Evolutionary conservation across 2,797 vertebrate genomes (phyloP), one percentile per base, ranked within the genome.

Genomic region (Cheirogaleus major): DNA sequence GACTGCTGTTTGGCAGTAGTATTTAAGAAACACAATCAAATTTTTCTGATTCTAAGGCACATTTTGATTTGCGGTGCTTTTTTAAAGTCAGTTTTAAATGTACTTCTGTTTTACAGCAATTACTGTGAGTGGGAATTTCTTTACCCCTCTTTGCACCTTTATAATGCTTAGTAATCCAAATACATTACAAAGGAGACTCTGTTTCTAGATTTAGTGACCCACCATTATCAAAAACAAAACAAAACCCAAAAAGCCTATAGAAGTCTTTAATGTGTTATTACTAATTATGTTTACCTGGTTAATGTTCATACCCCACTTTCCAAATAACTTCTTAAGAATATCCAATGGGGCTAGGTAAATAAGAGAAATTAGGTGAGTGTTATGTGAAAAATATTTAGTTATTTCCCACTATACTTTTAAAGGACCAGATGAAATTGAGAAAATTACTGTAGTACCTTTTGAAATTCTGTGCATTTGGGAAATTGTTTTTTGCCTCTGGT

Each of bases 251-350:
- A 96, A 70, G 12, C 6, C 35, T 41, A 0, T 67, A 78, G 43
- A 94, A 67, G 67, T 81, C 61, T 97, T 96, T 75, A 90, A 88
- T 79, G 20, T 96, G 20, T 94, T 76, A 4, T 84, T 93, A 69
- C 10, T 84, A 48, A 75, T 88, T 91, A 69, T 35, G 25, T 93
- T 94, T 88, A 82, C 55, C 32, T 63, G 38, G 4, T 88, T 76
- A 92, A 63, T 81, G 32, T 93, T 75, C 23, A 43, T 81, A 81
- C 41, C 17, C 48, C 12, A 67, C 55, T 94, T 95, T 91, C 41
- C 80, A 94, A 92, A 96, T 38, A 92, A 20, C 43, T 78, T 92
- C 52, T 88, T 91, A 69, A 50, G 69, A 92, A 96, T 95, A 92
- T 50, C 79, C 83, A 81, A 70, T 91, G 41, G 32, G 9, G 8